A percentile compares a stretch with the other conserved stretches of the same genome.
Conservation (phyloP, 1,140 invertebrate species). For the Phenacoccus solenopsis region DNA sequence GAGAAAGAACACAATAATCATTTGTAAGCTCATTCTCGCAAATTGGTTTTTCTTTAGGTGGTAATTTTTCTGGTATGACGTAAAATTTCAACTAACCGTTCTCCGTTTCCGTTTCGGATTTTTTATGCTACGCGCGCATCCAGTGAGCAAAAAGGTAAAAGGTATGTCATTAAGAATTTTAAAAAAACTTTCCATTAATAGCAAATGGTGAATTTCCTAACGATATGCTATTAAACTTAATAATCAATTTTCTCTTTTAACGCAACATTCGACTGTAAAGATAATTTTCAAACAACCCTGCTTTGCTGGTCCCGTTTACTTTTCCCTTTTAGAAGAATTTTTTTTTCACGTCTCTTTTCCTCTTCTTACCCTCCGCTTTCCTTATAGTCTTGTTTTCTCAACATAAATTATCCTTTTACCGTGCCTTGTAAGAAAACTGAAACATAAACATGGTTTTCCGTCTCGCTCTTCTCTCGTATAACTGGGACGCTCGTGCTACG, state of each 20-base stretch:
- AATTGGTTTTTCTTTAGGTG: slow-evolving; percentile 15
- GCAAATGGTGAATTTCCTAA: neutral
- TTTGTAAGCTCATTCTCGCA: slow-evolving; percentile 13
- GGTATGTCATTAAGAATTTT: slow-evolving; percentile 2
- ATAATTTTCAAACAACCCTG: no score
- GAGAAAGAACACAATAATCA: slow-evolving; percentile 5
- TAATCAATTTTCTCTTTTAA: slow-evolving; percentile 6
- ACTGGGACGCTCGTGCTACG: no score
- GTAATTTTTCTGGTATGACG: neutral
- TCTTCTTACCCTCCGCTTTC: no score
- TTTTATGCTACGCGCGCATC: neutral
- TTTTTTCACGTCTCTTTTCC: no score
- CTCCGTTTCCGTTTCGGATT: neutral
- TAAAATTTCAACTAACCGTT: neutral
- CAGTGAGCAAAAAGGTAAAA: neutral
- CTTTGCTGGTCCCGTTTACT: no score
- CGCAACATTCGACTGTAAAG: no score
- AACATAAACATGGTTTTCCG: neutral
- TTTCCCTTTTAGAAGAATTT: no score
- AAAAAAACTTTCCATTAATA: neutral
- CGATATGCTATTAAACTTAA: slow-evolving; percentile 3
- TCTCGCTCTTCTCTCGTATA: no score
- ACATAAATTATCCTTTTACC: neutral
- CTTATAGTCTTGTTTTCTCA: no score
- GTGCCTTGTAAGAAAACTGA: no score